These are phyloP conservation scores for Gortyna flavago DNA, from an alignment of 2,888 invertebrate species.

Conservation along the genomic window DNA sequence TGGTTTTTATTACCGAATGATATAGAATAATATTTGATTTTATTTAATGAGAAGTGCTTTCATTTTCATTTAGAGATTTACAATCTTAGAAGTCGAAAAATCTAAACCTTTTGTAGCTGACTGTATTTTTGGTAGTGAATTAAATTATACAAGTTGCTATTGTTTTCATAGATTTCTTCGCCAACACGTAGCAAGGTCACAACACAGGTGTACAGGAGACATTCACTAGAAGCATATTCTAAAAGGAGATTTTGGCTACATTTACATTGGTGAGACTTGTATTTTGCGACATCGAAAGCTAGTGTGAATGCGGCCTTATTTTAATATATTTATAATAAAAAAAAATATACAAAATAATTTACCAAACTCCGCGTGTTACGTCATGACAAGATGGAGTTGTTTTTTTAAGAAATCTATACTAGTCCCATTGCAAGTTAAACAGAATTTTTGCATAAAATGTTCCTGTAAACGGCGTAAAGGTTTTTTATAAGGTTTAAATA, in stretches of 20 bases:
- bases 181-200: slow-evolving; percentile 75
- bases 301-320: slow-evolving; percentile 87
- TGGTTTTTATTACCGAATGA: slow-evolving; percentile 2
- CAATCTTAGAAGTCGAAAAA: neutral
- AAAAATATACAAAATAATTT: slow-evolving; percentile 74
- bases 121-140: slow-evolving; percentile 20
- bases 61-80: slow-evolving; percentile 21
- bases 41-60: slow-evolving; percentile 6
- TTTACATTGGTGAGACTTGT: slow-evolving; percentile 85
- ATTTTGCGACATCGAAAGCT: slow-evolving; percentile 84
- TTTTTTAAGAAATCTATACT: slow-evolving; percentile 83
- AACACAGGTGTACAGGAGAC: slow-evolving; percentile 71
- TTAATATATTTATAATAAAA: slow-evolving; percentile 76
- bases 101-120: slow-evolving; percentile 22
- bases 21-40: slow-evolving; percentile 1
- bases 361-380: slow-evolving; percentile 78
- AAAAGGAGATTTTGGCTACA: slow-evolving; percentile 84
- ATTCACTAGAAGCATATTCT: slow-evolving; percentile 77
- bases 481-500: slow-evolving; percentile 82
- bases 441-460: slow-evolving; percentile 87
- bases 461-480: slow-evolving; percentile 88
- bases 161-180: slow-evolving; percentile 20
- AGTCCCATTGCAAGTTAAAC: slow-evolving; percentile 89
- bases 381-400: slow-evolving; percentile 77
- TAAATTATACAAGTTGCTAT: slow-evolving; percentile 22